Evolutionary conservation across 2,797 vertebrate genomes (phyloP).

Genomic region (Lerista edwardsae): DNA sequence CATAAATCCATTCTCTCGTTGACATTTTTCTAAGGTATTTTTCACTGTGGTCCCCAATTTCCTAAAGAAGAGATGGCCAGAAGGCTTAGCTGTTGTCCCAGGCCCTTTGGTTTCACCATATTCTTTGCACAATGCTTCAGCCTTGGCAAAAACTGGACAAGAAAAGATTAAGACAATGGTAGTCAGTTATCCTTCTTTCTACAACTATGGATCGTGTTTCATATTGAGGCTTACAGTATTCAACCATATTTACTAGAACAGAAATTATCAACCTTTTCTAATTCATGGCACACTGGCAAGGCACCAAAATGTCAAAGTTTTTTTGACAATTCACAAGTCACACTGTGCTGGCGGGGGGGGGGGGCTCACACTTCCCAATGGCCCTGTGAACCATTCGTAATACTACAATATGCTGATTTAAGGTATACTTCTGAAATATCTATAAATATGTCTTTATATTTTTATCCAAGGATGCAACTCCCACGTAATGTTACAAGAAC

Average conservation of each 20-base stretch:
- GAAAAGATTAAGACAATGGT: constrained; percentile 44
- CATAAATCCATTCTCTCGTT: constrained; percentile 98
- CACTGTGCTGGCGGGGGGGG: no score
- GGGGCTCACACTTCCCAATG: no score
- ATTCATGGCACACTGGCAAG: no score
- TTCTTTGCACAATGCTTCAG: constrained; percentile 94
- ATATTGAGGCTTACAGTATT: not conserved
- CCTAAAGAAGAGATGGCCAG: constrained; percentile 94
- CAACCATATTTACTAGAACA: not conserved
- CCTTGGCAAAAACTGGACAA: constrained; percentile 85
- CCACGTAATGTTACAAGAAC: not conserved
- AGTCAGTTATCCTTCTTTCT: not conserved
- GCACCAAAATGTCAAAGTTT: no score
- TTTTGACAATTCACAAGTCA: no score
- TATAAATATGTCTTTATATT: not conserved
- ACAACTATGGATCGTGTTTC: not conserved
- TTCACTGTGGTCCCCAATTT: constrained; percentile 91
- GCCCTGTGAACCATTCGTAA: no score
- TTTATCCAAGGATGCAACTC: not conserved
- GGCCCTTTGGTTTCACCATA: constrained; percentile 97
- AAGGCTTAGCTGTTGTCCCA: constrained; percentile 92
- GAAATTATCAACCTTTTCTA: no score
- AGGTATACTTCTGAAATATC: not conserved
- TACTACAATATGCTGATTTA: no score
- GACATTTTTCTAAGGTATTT: constrained; percentile 94